Conservation (phyloP, 2,113 vertebrate genomes). For the Corythoichthys haematopterus region DNA sequence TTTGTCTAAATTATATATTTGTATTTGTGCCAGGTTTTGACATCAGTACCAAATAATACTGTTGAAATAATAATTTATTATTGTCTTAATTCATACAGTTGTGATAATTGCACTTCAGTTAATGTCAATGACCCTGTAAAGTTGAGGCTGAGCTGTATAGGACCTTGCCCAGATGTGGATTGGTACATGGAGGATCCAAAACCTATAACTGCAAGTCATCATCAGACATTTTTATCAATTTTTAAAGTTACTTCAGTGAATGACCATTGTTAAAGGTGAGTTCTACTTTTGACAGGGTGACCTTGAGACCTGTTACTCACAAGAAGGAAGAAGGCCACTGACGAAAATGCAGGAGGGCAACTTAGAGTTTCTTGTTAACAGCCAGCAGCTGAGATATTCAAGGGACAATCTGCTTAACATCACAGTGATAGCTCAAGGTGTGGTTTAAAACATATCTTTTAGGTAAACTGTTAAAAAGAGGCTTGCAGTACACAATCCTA, state of each 20-base stretch:
- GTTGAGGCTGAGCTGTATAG: conserved; percentile 55
- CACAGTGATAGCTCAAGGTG: conserved; percentile 68
- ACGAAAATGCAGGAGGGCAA: conserved; percentile 41
- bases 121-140: conserved; percentile 34
- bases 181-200: conserved; percentile 63
- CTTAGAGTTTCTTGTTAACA: conserved; percentile 50
- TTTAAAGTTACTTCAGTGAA: not conserved
- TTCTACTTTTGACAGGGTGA: conserved; percentile 37
- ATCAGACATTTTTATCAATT: not conserved
- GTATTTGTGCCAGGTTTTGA: not conserved
- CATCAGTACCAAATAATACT: not conserved
- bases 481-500: not conserved
- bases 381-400: conserved; percentile 39
- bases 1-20: not conserved
- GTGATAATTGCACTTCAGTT: conserved; percentile 51
- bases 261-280: not conserved
- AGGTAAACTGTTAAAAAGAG: not conserved
- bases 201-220: conserved; percentile 44
- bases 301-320: conserved; percentile 40
- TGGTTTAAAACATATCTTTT: conserved; percentile 8
- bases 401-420: conserved; percentile 43
- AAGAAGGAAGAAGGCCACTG: conserved; percentile 36
- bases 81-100: conserved; percentile 46
- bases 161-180: conserved; percentile 58
- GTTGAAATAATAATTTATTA: not conserved